Evolutionary conservation across 2,797 vertebrate species (phyloP).

Genomic region (Muraenolepis orangiensis): DNA sequence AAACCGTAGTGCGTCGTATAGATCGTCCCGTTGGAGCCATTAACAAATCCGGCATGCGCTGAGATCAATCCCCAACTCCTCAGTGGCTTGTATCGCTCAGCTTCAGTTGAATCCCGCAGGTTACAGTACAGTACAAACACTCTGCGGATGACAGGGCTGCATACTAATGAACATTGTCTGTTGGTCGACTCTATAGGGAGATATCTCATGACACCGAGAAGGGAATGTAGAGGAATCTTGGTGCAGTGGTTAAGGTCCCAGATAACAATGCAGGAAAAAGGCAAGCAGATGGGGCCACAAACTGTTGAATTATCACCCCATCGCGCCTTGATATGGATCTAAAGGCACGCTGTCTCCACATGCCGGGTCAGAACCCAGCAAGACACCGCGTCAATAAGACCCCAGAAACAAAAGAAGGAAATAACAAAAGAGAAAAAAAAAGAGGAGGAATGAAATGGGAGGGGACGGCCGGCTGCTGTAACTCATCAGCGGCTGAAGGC

Average conservation of each 20-base stretch:
- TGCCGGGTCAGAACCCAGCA: constrained; percentile 14
- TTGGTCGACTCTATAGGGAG: constrained; percentile 33
- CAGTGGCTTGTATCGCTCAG: not conserved
- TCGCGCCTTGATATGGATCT: constrained; percentile 16
- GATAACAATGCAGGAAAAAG: constrained; percentile 49
- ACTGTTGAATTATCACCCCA: constrained; percentile 48
- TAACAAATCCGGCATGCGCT: not conserved
- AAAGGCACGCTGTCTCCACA: constrained; percentile 21
- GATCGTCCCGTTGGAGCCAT: not conserved
- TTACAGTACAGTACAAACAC: constrained; percentile 8
- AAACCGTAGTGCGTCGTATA: too few species aligned
- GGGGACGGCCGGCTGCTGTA: constrained; percentile 32
- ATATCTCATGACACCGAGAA: constrained; percentile 11
- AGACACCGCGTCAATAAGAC: constrained; percentile 7
- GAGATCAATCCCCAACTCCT: not conserved
- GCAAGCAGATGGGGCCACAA: constrained; percentile 49
- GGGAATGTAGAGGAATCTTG: constrained; percentile 18
- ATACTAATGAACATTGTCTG: constrained; percentile 23
- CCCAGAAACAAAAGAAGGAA: not conserved
- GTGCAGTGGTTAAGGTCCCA: constrained; percentile 33
- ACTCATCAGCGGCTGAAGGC: constrained; percentile 58
- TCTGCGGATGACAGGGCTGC: not conserved
- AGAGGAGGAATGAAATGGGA: not conserved
- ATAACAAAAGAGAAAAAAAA: constrained; percentile 26
- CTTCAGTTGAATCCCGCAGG: constrained; percentile 4